A percentile compares a stretch with the other conserved stretches of the same genome.
Evolutionary conservation across 2,797 vertebrate species (phyloP).

Genomic region (Myotis planiceps): DNA sequence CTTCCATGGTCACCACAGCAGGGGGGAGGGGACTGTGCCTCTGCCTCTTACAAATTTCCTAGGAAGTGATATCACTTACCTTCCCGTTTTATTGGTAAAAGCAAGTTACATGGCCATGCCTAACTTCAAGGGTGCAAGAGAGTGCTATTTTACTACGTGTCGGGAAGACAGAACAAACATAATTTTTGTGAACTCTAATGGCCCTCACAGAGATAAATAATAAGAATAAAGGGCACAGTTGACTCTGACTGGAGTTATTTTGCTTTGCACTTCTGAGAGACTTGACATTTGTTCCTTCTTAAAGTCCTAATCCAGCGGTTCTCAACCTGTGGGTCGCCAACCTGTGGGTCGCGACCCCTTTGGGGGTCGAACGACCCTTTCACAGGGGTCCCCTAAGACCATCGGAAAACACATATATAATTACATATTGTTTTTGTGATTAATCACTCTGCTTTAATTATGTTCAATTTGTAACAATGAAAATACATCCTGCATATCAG

Average conservation of each 20-base stretch:
- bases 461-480: no score
- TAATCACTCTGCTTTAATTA: no score
- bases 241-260: neutral
- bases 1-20: neutral
- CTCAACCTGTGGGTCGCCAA: no score
- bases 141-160: neutral
- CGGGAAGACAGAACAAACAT: neutral
- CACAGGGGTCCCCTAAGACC: no score
- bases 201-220: neutral
- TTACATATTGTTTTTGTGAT: no score
- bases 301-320: neutral
- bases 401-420: no score
- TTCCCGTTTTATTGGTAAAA: neutral
- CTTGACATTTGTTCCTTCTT: neutral
- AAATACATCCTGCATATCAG: no score
- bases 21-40: neutral
- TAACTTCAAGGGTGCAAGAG: neutral
- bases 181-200: neutral
- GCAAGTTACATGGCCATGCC: neutral
- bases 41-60: neutral
- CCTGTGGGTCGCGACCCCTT: no score
- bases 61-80: neutral
- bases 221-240: neutral
- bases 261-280: neutral
- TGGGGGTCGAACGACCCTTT: no score